phyloP scores from a whole-genome alignment of 2,797 vertebrate genomes.

The Bradypodion ventrale region DNA sequence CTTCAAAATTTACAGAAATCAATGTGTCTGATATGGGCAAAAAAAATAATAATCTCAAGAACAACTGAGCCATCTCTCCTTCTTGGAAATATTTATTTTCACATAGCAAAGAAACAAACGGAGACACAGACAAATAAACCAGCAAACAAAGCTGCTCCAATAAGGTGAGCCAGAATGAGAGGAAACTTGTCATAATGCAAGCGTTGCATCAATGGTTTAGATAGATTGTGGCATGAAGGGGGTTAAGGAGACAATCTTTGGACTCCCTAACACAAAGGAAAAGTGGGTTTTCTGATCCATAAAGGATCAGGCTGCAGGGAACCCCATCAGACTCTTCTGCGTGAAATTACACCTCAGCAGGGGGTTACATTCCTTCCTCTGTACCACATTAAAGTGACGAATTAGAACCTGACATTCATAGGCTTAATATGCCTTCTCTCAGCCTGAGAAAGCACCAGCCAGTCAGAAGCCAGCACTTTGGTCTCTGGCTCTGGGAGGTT shows the following conservation, averaged over 20 bases:
- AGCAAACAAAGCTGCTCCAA: not conserved
- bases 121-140: not conserved
- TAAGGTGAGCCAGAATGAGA: not conserved
- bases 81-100: not conserved
- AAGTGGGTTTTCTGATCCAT: conserved; percentile 84
- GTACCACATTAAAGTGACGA: conserved; percentile 75
- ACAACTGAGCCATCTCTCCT: not conserved
- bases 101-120: not conserved
- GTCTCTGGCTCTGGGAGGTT: conserved; percentile 40
- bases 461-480: conserved; percentile 60
- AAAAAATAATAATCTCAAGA: not conserved
- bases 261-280: conserved; percentile 71
- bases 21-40: not conserved
- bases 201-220: not conserved
- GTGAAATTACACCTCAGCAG: conserved; percentile 84
- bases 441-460: conserved; percentile 64
- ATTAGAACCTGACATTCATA: conserved; percentile 75
- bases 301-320: conserved; percentile 82
- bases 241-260: conserved; percentile 77
- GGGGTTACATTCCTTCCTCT: conserved; percentile 70
- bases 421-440: conserved; percentile 67
- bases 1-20: no score
- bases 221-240: conserved; percentile 57
- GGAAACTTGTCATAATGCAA: conserved; percentile 14
- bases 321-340: conserved; percentile 80